A percentile compares a stretch with the other conserved stretches of the same genome.
Evolutionary conservation across 2,113 vertebrate species (phyloP).

Genomic region (Heloderma charlesbogerti): DNA sequence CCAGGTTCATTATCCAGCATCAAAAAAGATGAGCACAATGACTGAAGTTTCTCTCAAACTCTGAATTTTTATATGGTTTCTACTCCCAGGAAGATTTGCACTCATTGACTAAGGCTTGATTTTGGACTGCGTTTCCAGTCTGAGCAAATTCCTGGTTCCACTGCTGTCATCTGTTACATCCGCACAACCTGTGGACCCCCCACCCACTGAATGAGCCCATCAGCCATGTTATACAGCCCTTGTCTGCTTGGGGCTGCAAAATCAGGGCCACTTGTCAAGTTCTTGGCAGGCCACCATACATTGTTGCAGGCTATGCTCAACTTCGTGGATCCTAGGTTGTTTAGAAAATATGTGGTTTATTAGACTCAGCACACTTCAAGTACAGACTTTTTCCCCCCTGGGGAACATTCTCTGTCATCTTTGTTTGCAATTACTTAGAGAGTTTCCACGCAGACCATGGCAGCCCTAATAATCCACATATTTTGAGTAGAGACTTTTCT

Average conservation of each 20-base stretch:
- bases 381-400: too few relatives aligned
- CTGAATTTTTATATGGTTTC: neutral
- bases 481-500: neutral
- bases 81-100: neutral
- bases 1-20: neutral
- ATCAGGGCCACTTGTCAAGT: neutral
- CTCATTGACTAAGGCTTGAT: neutral
- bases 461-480: neutral
- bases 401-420: neutral
- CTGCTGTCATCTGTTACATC: neutral
- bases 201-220: neutral
- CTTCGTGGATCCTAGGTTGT: fast-evolving
- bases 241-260: neutral
- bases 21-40: neutral
- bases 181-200: neutral
- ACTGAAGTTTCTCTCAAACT: neutral
- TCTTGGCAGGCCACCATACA: neutral
- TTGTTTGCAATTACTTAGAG: neutral
- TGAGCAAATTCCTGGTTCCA: too few relatives aligned
- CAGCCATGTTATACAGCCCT: neutral
- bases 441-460: neutral
- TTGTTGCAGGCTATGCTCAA: neutral
- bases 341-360: neutral
- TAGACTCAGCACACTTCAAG: neutral
- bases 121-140: neutral